Evolutionary conservation across 2,797 vertebrate genomes (phyloP), one percentile per base, ranked within the genome.

Genomic region (Sibirionetta formosa): DNA sequence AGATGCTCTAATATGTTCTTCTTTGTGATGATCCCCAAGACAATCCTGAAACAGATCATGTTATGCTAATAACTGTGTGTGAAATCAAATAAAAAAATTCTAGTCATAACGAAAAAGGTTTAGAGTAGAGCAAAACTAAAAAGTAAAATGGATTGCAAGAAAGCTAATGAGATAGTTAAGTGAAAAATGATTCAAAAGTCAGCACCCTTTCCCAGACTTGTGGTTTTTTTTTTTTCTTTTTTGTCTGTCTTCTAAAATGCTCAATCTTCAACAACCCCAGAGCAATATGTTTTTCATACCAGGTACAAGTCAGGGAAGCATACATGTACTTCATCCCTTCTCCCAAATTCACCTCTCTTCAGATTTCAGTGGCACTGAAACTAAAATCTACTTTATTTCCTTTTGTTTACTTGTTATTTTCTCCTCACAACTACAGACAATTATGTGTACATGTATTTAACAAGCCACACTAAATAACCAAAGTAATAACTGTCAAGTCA

Each of bases 21-120:
- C 99, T 99, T 99, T 98, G 99, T 99, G 99, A 99, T 99, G 99
- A 99, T 99, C 98, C 99, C 99, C 99, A 99, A 99, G 99, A 99
- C 98, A 99, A 99, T 99, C 99, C 99, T 99, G 99, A 98, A 99
- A 99, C 99, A 99, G 99, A 99, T 99, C 99, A 99, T 96, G 98
- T 99, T 98, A 99, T 98, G 98, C 98, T 99, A 97, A 99, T 99
- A 99, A 99, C 99, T 99, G 96, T 94, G 98, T 98, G 98, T 98
- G 98, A 98, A 98, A 98, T 98, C 86, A 98, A 98, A 97, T 96
- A 64, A 83, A 96, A 98, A 94, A 85, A 96, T 96, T 97, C 96
- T 97, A 97, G 96, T 97, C 88, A 97, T 76, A 97, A 96, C 54
- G 94, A 97, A 76, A 96, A 96, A 96, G 92, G 90, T 93, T 92